A percentile compares a stretch with the other conserved stretches of the same genome.
phyloP scores from a whole-genome alignment of 2,113 vertebrate genomes.

The Oophaga pumilio region DNA sequence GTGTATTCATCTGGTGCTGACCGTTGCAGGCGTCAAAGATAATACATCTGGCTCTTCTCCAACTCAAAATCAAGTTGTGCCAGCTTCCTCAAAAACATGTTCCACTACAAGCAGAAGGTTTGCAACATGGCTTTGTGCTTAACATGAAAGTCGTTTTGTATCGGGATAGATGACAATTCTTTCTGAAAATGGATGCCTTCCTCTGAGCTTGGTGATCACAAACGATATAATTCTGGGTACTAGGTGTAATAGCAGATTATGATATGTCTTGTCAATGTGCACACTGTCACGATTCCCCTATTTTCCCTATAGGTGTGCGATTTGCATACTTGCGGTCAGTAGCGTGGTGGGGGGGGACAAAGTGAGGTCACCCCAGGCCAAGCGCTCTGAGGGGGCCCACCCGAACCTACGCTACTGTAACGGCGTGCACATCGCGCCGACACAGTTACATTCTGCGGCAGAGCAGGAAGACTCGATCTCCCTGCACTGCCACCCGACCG shows the following conservation, averaged over 20 bases:
- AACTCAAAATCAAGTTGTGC: slow-evolving; percentile 21
- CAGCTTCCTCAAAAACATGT: slow-evolving; percentile 49
- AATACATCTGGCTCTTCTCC: slow-evolving; percentile 25
- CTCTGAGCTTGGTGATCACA: neutral
- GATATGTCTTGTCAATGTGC: too few relatives aligned
- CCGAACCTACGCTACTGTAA: too few relatives aligned
- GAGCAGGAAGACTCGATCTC: too few relatives aligned
- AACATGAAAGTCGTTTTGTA: neutral
- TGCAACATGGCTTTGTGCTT: slow-evolving; percentile 40
- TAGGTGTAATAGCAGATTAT: neutral
- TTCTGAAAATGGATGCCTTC: neutral
- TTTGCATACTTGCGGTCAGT: too few relatives aligned
- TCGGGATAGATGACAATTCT: neutral
- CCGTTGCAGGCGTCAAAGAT: slow-evolving; percentile 46
- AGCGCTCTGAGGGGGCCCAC: too few relatives aligned
- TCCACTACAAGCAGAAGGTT: slow-evolving; percentile 43
- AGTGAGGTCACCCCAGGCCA: too few relatives aligned
- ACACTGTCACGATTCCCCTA: too few relatives aligned
- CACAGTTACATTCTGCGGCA: too few relatives aligned
- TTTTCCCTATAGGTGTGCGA: too few relatives aligned
- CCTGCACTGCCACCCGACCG: too few relatives aligned
- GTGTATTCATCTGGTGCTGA: slow-evolving; percentile 39
- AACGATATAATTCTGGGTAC: neutral
- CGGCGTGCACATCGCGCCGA: too few relatives aligned
- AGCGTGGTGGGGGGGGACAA: too few relatives aligned